Evolutionary conservation across 2,888 invertebrate species (phyloP).

Genomic region (Schizaphis graminum): DNA sequence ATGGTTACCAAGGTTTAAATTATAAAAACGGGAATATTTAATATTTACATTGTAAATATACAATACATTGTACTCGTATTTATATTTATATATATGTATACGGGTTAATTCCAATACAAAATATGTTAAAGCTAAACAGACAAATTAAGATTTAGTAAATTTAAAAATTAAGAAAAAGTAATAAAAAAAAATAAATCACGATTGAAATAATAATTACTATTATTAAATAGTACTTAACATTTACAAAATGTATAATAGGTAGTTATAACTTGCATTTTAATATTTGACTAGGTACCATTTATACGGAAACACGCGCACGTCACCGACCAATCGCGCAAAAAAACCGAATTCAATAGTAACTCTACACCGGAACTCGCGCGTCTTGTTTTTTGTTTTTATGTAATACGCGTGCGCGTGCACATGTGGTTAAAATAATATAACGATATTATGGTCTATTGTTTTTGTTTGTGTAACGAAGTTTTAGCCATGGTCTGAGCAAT

Average conservation of each 20-base stretch:
- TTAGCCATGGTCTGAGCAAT: not conserved
- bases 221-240: too few species aligned
- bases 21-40: not conserved
- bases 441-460: not conserved
- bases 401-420: not conserved
- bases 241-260: too few species aligned
- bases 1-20: not conserved
- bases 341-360: not conserved
- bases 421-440: not conserved
- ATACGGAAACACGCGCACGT: not conserved
- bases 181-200: too few species aligned
- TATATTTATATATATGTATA: too few species aligned
- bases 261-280: not conserved
- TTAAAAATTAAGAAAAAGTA: too few species aligned
- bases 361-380: not conserved
- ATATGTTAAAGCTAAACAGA: not conserved
- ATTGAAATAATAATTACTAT: too few species aligned
- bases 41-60: too few species aligned
- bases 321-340: not conserved
- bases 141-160: too few species aligned
- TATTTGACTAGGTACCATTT: not conserved
- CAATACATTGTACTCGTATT: not conserved
- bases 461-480: not conserved
- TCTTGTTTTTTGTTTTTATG: not conserved
- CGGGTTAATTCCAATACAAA: too few species aligned